Evolutionary conservation across 2,113 vertebrate genomes (phyloP).

Genomic region (Notechis scutatus): DNA sequence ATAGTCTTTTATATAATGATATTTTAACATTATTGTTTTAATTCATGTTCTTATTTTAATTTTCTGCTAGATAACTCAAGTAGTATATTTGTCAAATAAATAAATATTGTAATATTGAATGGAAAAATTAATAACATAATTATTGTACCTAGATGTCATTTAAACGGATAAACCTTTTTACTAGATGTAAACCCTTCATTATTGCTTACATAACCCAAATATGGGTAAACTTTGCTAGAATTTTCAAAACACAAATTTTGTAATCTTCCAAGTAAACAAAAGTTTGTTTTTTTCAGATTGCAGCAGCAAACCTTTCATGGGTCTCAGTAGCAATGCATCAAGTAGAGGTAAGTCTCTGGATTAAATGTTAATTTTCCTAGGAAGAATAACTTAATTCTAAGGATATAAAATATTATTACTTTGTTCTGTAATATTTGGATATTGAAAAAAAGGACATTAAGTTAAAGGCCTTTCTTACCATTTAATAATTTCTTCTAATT

Average conservation of each 20-base stretch:
- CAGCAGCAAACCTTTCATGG: constrained; percentile 96
- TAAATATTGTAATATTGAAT: neutral
- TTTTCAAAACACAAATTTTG: neutral
- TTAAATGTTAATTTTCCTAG: neutral
- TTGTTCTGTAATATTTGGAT: neutral
- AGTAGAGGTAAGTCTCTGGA: constrained; percentile 82
- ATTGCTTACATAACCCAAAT: constrained; percentile 1
- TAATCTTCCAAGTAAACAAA: constrained; percentile 72
- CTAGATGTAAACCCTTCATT: neutral
- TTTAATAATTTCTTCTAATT: neutral
- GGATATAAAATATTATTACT: neutral
- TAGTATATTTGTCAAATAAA: neutral
- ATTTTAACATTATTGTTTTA: neutral
- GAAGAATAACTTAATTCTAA: neutral
- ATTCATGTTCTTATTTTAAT: neutral
- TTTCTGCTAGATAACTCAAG: neutral
- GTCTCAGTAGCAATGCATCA: constrained; percentile 97
- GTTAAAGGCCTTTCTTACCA: neutral
- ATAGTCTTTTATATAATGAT: neutral
- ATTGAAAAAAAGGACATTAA: neutral
- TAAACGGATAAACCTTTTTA: neutral
- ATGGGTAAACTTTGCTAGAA: neutral
- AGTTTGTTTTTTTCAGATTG: constrained; percentile 76
- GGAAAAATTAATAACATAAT: neutral
- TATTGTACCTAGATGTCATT: neutral